phyloP scores from a whole-genome alignment of 1,140 invertebrate genomes.

The Agrypnia vestita region DNA sequence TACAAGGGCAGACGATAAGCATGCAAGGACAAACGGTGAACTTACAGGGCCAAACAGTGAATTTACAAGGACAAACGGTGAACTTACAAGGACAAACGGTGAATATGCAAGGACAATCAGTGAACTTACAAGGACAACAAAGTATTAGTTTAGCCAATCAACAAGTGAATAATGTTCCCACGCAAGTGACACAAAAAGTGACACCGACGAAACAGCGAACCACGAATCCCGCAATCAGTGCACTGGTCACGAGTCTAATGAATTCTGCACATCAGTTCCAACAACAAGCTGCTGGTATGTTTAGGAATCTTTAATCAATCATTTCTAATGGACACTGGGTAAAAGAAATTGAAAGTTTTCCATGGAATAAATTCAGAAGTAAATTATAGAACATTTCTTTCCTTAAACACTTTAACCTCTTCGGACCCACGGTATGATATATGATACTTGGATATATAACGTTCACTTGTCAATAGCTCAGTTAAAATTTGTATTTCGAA shows the following conservation, averaged over 20 bases:
- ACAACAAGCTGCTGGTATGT: slow-evolving; percentile 76
- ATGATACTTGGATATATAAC: no score
- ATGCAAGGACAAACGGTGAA: slow-evolving; percentile 30
- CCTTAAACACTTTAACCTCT: no score
- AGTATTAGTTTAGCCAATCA: slow-evolving; percentile 48
- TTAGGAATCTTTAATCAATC: no score
- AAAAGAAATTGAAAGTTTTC: no score
- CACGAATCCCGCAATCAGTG: slow-evolving; percentile 83
- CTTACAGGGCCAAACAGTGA: neutral
- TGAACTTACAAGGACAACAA: slow-evolving; percentile 42
- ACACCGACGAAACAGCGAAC: slow-evolving; percentile 76
- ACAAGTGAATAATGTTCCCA: slow-evolving; percentile 43
- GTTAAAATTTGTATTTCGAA: no score
- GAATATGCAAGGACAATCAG: slow-evolving; percentile 40
- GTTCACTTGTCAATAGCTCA: no score
- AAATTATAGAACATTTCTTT: no score
- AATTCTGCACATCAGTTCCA: slow-evolving; percentile 86
- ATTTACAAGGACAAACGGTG: slow-evolving; percentile 34
- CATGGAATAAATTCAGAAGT: no score
- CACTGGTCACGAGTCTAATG: slow-evolving; percentile 84
- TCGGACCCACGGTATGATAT: no score
- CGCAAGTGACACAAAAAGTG: slow-evolving; percentile 65
- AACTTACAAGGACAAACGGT: neutral
- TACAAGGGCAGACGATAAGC: neutral
- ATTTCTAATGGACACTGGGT: no score